Evolutionary conservation across 37 sponge, comb jelly and placozoan genomes (phyloP).

Genomic region (Ianthella basta): DNA sequence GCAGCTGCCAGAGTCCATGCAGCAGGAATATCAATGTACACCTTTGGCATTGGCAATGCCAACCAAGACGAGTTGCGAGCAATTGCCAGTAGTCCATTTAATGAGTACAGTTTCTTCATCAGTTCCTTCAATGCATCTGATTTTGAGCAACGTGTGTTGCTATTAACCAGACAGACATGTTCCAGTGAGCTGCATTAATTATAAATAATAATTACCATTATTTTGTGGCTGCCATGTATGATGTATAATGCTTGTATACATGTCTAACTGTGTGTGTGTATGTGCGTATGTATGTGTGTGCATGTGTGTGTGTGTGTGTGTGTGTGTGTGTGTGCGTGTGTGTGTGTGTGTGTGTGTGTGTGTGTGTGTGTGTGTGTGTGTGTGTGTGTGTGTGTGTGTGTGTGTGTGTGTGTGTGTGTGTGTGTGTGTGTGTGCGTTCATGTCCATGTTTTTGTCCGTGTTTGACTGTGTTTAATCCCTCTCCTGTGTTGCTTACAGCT

Average conservation of each 20-base stretch:
- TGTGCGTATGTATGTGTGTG: too few species aligned
- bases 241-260: too few species aligned
- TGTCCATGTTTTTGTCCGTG: too few species aligned
- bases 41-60: slow-evolving; percentile 19
- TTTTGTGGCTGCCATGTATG: too few species aligned
- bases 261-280: too few species aligned
- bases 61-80: not conserved
- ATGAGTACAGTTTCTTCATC: slow-evolving; percentile 8
- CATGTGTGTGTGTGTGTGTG: too few species aligned
- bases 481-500: not conserved
- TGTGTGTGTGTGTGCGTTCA: not conserved
- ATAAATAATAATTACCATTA: too few species aligned
- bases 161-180: slow-evolving; percentile 10
- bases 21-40: slow-evolving; percentile 18
- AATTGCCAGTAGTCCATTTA: slow-evolving; percentile 7
- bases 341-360: too few species aligned
- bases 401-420: not conserved
- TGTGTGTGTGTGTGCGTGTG: too few species aligned
- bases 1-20: not conserved
- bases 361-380: too few species aligned
- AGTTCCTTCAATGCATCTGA: not conserved
- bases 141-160: slow-evolving; percentile 5
- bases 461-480: too few species aligned
- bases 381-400: too few species aligned
- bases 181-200: not conserved